phyloP scores from a whole-genome alignment of 2,113 vertebrate species.

The Turdus rufiventris region DNA sequence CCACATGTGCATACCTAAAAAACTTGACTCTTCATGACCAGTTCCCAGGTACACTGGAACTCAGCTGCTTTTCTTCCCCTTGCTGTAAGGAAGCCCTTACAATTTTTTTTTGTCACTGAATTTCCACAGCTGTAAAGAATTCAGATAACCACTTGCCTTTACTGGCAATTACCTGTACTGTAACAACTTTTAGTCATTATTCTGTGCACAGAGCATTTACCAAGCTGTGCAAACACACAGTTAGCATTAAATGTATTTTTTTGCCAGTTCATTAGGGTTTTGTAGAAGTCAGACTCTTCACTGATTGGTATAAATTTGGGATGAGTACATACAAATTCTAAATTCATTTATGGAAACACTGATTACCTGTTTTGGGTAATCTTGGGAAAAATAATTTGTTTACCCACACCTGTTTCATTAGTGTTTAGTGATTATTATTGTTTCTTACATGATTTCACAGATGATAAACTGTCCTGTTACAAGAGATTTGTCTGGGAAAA shows the following conservation, averaged over 20 bases:
- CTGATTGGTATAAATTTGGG: background rate
- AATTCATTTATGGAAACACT: background rate
- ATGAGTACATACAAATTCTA: background rate
- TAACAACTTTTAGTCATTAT: background rate
- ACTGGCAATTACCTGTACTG: background rate
- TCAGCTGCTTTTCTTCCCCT: background rate
- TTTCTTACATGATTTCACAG: background rate
- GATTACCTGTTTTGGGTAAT: background rate
- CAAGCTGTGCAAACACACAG: background rate
- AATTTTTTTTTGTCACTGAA: background rate
- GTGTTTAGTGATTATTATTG: background rate
- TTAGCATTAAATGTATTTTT: background rate
- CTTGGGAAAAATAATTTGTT: background rate
- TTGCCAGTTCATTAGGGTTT: background rate
- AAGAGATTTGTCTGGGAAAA: background rate
- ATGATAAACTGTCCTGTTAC: background rate
- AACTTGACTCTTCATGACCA: background rate
- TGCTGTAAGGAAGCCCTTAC: fast-evolving
- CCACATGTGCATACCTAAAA: background rate
- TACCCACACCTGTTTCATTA: background rate
- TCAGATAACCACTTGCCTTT: background rate
- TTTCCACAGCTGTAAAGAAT: background rate
- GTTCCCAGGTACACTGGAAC: background rate
- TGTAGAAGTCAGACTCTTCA: background rate
- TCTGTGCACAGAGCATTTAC: background rate